Conservation (phyloP, 2,888 invertebrate species). For the Subacronicta megacephala region DNA sequence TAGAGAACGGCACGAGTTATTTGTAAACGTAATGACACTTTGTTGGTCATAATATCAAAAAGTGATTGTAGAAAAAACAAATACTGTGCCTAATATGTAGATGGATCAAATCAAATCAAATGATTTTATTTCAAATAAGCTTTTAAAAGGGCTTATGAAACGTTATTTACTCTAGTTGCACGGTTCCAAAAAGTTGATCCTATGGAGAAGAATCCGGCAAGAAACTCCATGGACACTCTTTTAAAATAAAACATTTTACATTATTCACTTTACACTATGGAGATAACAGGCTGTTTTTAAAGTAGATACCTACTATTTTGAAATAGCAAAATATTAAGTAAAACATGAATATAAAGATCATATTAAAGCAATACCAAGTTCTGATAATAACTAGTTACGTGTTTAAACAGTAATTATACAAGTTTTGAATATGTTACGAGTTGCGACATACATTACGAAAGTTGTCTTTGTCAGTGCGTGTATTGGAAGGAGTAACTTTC, state of each 20-base stretch:
- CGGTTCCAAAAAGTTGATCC: too few species aligned
- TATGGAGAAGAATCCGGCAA: too few species aligned
- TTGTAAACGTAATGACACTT: constrained; percentile 27
- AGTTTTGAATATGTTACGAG: constrained; percentile 47
- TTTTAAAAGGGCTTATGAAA: too few species aligned
- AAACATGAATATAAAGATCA: constrained; percentile 7
- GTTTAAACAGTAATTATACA: constrained; percentile 48
- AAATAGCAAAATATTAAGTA: neutral
- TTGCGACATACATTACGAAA: constrained; percentile 62
- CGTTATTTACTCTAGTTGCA: too few species aligned
- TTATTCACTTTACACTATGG: too few species aligned
- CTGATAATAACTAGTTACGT: constrained; percentile 36
- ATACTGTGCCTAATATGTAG: too few species aligned
- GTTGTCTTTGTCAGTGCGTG: constrained; percentile 71
- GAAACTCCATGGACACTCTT: too few species aligned
- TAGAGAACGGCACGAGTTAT: constrained; percentile 19
- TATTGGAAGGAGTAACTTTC: constrained; percentile 74
- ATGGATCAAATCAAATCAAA: too few species aligned
- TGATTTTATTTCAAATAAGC: too few species aligned
- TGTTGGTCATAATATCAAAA: constrained; percentile 10
- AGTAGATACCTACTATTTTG: neutral
- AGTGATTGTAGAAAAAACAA: neutral
- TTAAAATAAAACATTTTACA: too few species aligned
- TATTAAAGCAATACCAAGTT: constrained; percentile 12
- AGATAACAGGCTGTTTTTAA: too few species aligned